Evolutionary conservation across 1,140 invertebrate species (phyloP).

Genomic region (Drosophila pruinosa): DNA sequence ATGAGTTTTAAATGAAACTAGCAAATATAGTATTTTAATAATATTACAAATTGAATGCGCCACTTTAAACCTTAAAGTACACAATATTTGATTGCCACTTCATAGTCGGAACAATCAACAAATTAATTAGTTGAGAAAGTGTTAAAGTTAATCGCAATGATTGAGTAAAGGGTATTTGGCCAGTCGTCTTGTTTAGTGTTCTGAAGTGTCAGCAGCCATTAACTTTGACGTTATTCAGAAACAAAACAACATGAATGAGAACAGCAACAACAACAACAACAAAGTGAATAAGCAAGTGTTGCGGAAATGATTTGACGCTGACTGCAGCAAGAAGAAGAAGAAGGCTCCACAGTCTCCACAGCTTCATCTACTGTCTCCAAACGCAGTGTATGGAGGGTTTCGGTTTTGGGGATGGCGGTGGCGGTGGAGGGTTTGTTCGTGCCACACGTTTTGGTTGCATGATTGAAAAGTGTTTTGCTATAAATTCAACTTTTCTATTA

Average conservation of each 20-base stretch:
- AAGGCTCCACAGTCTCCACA: constrained; percentile 10
- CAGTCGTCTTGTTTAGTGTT: not conserved
- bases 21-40: too few species aligned
- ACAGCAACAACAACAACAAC: constrained; percentile 21
- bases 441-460: constrained; percentile 47
- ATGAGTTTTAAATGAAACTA: too few species aligned
- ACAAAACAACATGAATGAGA: constrained; percentile 28
- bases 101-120: too few species aligned
- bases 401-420: too few species aligned
- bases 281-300: constrained; percentile 67
- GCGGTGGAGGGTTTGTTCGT: not conserved
- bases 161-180: not conserved
- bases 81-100: too few species aligned
- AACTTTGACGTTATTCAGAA: constrained; percentile 45
- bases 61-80: too few species aligned
- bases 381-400: too few species aligned
- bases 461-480: constrained; percentile 74
- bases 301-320: constrained; percentile 72
- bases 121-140: too few species aligned
- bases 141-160: too few species aligned
- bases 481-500: constrained; percentile 71
- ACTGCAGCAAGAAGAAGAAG: constrained; percentile 9
- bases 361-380: too few species aligned
- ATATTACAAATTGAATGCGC: too few species aligned
- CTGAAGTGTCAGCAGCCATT: constrained; percentile 29